Percentiles rank a stretch among this genome's conserved stretches.
Evolutionary conservation across 2,113 vertebrate species (phyloP).

Genomic region (Leptodactylus fuscus): DNA sequence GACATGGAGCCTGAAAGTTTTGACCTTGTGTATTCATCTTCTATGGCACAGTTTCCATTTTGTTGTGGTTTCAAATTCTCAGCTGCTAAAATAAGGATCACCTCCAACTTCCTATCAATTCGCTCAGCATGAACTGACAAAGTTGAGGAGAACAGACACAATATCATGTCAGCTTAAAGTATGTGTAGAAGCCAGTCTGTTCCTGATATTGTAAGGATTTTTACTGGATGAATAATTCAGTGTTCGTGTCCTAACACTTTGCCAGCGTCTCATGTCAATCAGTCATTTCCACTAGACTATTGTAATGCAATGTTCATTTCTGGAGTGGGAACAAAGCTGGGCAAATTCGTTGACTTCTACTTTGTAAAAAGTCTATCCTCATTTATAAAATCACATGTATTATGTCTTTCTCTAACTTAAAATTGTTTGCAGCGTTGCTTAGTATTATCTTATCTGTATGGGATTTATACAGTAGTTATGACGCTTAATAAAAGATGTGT

Average conservation of each 20-base stretch:
- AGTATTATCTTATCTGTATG: background rate
- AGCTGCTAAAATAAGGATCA: constrained; percentile 51
- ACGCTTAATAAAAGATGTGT: too few species aligned
- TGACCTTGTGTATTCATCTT: constrained; percentile 49
- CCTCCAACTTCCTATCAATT: constrained; percentile 37
- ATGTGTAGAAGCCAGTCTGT: constrained; percentile 23
- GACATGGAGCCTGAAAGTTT: background rate
- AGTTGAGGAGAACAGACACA: constrained; percentile 30
- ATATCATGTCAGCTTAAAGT: constrained; percentile 42
- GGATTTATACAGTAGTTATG: too few species aligned
- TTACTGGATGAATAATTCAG: constrained; percentile 46
- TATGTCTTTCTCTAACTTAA: background rate
- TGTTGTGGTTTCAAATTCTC: constrained; percentile 42
- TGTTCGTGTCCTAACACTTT: constrained; percentile 12
- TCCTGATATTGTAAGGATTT: constrained; percentile 42
- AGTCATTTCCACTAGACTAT: constrained; percentile 16
- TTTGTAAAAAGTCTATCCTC: background rate
- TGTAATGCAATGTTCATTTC: constrained; percentile 4
- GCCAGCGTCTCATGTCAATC: constrained; percentile 37
- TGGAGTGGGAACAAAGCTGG: background rate
- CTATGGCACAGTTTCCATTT: constrained; percentile 25
- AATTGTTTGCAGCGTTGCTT: background rate
- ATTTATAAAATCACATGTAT: too few species aligned
- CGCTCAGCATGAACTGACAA: constrained; percentile 45
- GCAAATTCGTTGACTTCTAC: background rate